Base-by-base conservation (phyloP, 2,797 vertebrate genomes). In the Picus viridis region DNA sequence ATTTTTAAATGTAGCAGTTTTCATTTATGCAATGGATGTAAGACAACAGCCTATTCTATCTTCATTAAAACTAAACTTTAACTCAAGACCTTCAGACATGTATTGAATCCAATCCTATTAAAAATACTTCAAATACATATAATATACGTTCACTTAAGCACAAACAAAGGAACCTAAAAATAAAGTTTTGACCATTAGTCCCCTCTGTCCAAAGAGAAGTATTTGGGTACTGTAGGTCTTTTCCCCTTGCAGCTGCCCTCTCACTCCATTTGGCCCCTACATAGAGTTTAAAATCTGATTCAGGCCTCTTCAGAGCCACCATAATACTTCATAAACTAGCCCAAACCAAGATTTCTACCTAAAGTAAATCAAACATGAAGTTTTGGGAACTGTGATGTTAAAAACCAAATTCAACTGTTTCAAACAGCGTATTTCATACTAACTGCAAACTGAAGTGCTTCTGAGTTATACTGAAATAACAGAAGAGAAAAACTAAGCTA, bases 301-400 rank as follows among this genome's bases (percentile, higher is more conserved):
- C 29, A 54, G 51, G n/a, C 26, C 73, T 89, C 59, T 70, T 84
- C 86, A 80, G 8, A 81, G 45, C 41, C 47, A 79, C 64, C 29
- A 13, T 34, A 94, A 43, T 88, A 64, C 58, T 80, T 86, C 47
- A 81, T 49, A 53, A 53, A 73, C 2, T 3, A 67, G n/a, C 61
- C 32, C 45, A n/a, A 88, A 27, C 9, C 51, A 56, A 2, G 79
- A 90, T 56, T 90, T 90, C 81, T 74, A 64, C 49, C 57, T 58
- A 87, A 92, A 94, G 79, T 76, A 92, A 88, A 92, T 79, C 64
- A 88, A 83, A 78, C 7, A 75, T 56, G 39, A 56, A 82, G 47
- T 68, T 74, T 87, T 0, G 1, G 75, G 69, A 69, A 83, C 85
- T 92, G 8, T 62, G 11, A 79, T 2, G 4, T 59, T 69, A 93